A percentile compares a stretch with the other conserved stretches of the same genome.
Evolutionary conservation across 37 sponge, comb jelly and placozoan species (phyloP).

Genomic region (Petrosia ficiformis): DNA sequence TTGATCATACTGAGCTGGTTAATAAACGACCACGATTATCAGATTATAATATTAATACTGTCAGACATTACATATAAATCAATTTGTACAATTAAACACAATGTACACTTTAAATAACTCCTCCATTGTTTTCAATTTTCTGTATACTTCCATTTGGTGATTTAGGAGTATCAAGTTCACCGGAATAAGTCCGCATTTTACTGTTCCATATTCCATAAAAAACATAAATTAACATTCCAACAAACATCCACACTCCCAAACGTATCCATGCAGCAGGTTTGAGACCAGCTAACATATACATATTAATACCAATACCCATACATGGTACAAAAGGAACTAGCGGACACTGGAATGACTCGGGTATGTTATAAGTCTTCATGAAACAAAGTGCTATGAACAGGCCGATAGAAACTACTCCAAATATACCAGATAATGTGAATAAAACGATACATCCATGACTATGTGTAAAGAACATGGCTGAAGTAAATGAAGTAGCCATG

Average conservation of each 20-base stretch:
- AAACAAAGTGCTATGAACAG: constrained; percentile 6
- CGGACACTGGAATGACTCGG: constrained; percentile 21
- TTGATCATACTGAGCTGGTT: too few relatives aligned
- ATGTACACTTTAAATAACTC: too few relatives aligned
- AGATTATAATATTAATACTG: too few relatives aligned
- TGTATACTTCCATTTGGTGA: too few relatives aligned
- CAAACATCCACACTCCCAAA: constrained; percentile 10
- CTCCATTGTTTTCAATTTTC: too few relatives aligned
- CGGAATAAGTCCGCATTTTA: background rate
- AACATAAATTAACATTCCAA: constrained; percentile 3
- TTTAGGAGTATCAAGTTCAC: background rate
- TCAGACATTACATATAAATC: too few relatives aligned
- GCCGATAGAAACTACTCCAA: background rate
- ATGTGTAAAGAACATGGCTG: constrained; percentile 6
- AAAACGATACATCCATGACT: background rate
- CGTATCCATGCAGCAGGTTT: constrained; percentile 4
- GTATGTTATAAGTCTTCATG: constrained; percentile 11
- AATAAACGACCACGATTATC: too few relatives aligned
- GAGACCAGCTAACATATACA: constrained; percentile 21
- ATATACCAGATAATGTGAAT: constrained; percentile 3
- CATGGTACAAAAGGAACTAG: constrained; percentile 17
- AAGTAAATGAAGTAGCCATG: background rate
- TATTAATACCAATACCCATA: constrained; percentile 13
- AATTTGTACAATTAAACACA: too few relatives aligned
- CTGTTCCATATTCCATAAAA: background rate